phyloP scores from a whole-genome alignment of 2,888 invertebrate species.

The Noctua janthe region DNA sequence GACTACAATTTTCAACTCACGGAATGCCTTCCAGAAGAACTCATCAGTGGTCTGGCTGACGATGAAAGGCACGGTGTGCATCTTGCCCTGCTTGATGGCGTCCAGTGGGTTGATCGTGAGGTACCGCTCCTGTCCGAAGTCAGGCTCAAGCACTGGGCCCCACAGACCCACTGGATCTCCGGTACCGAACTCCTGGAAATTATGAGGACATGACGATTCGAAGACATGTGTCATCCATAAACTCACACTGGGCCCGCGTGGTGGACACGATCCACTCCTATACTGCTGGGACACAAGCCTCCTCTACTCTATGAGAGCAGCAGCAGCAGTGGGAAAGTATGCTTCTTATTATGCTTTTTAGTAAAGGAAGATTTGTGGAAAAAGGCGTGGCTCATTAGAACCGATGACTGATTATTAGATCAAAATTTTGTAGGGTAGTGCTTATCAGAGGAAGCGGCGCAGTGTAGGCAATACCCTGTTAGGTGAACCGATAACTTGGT shows the following conservation, averaged over 20 bases:
- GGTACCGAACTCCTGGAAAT: conserved; percentile 87
- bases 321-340: not conserved
- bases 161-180: conserved; percentile 90
- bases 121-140: conserved; percentile 92
- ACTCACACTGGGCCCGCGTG: no score
- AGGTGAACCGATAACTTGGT: not conserved
- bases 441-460: not conserved
- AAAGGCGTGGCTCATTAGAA: no score
- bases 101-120: conserved; percentile 91
- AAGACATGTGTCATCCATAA: not conserved
- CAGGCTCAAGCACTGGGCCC: conserved; percentile 92
- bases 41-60: conserved; percentile 92
- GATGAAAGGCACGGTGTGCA: conserved; percentile 92
- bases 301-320: no score
- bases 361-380: no score
- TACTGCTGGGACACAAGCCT: no score
- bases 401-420: no score
- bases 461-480: not conserved
- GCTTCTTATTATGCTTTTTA: no score
- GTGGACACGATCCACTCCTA: not conserved
- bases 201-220: not conserved
- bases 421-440: no score
- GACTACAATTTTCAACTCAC: conserved; percentile 84
- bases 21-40: conserved; percentile 91
- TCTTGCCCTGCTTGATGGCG: conserved; percentile 90